phyloP scores from a whole-genome alignment of 2,888 invertebrate genomes.

The Drosophila dives region DNA sequence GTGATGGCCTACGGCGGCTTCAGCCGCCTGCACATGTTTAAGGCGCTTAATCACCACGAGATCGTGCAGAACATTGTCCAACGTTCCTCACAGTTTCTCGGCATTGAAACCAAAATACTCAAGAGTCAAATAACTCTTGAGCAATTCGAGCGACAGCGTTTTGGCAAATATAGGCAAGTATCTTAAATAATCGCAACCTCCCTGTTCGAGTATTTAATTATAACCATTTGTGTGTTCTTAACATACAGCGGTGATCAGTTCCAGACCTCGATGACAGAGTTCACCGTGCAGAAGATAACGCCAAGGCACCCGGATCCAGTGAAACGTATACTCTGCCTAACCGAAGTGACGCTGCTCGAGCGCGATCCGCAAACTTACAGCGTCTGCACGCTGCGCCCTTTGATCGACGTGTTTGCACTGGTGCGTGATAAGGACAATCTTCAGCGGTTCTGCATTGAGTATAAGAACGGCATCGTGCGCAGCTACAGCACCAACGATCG shows the following conservation, averaged over 20 bases:
- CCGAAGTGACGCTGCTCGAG: slow-evolving; percentile 97
- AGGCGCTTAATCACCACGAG: slow-evolving; percentile 92
- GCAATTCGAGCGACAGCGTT: slow-evolving; percentile 93
- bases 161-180: slow-evolving; percentile 95
- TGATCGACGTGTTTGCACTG: slow-evolving; percentile 95
- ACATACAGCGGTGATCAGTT: slow-evolving; percentile 94
- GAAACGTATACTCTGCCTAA: slow-evolving; percentile 95
- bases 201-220: slow-evolving; percentile 80
- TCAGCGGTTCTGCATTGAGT: slow-evolving; percentile 97
- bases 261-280: slow-evolving; percentile 98
- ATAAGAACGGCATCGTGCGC: slow-evolving; percentile 94
- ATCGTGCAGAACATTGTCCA: slow-evolving; percentile 95
- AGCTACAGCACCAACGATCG: slow-evolving; percentile 97
- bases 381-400: slow-evolving; percentile 93
- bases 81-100: slow-evolving; percentile 92
- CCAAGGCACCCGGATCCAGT: slow-evolving; percentile 93
- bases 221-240: slow-evolving; percentile 5
- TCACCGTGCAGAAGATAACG: slow-evolving; percentile 96
- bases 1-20: slow-evolving; percentile 96
- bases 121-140: slow-evolving; percentile 93
- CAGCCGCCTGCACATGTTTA: slow-evolving; percentile 95
- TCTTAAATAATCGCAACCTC: not conserved
- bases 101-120: slow-evolving; percentile 92
- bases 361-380: slow-evolving; percentile 98
- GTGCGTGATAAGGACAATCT: slow-evolving; percentile 95